phyloP scores from a whole-genome alignment of 2,888 invertebrate species.

The Glyphotaelius pellucidus region DNA sequence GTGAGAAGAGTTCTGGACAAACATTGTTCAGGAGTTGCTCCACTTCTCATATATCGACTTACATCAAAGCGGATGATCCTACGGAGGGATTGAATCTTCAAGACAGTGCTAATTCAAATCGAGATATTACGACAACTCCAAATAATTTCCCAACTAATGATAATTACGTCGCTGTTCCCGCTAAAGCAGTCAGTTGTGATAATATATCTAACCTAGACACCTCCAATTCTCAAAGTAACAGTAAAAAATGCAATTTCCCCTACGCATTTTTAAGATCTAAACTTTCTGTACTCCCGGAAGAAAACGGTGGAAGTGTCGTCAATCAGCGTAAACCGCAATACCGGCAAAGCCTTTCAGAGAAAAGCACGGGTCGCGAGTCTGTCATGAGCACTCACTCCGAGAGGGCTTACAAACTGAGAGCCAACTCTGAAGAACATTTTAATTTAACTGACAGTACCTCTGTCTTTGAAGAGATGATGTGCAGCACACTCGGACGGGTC shows the following conservation, averaged over 20 bases:
- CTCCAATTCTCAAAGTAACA: constrained; percentile 67
- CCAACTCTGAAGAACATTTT: constrained; percentile 80
- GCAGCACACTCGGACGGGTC: constrained; percentile 69
- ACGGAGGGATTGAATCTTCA: constrained; percentile 86
- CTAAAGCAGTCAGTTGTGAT: constrained; percentile 85
- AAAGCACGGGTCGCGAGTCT: constrained; percentile 73
- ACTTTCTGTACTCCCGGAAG: constrained; percentile 86
- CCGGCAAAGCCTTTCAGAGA: constrained; percentile 77
- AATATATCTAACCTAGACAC: constrained; percentile 82
- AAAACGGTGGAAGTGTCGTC: constrained; percentile 78
- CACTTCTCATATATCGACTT: constrained; percentile 86
- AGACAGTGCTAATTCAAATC: constrained; percentile 71
- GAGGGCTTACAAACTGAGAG: constrained; percentile 71
- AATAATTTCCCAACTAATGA: constrained; percentile 72
- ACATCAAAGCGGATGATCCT: constrained; percentile 88
- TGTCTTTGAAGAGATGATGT: constrained; percentile 74
- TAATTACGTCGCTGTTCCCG: constrained; percentile 73
- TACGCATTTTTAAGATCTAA: constrained; percentile 88
- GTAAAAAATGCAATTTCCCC: constrained; percentile 77
- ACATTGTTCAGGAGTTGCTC: constrained; percentile 86
- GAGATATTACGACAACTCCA: constrained; percentile 71
- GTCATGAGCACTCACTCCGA: constrained; percentile 68
- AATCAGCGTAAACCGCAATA: constrained; percentile 74
- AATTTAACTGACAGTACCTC: constrained; percentile 73
- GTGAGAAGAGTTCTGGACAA: constrained; percentile 73